Percentiles rank a stretch among this genome's conserved stretches.
phyloP scores from a whole-genome alignment of 1,140 invertebrate genomes.

The Drepana arcuata region DNA sequence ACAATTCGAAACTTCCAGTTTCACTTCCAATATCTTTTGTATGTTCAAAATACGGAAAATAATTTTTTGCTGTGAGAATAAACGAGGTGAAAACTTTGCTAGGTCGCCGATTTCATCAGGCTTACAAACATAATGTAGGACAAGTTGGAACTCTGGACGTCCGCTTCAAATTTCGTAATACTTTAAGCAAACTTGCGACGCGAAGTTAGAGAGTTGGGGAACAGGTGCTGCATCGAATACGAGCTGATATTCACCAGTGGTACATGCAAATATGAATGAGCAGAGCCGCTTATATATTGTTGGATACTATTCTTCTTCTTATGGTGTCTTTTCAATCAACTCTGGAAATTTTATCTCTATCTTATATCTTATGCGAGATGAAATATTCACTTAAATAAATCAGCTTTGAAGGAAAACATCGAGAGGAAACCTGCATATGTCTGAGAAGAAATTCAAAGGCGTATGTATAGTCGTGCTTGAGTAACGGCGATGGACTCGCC shows the following conservation, averaged over 20 bases:
- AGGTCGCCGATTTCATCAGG: constrained; percentile 30
- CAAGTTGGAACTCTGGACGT: constrained; percentile 23
- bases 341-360: no score
- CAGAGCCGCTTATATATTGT: constrained; percentile 15
- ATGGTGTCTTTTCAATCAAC: no score
- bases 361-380: no score
- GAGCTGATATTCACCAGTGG: constrained; percentile 31
- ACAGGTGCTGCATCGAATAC: constrained; percentile 52
- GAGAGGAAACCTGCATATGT: no score
- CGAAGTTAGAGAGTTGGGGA: constrained; percentile 42
- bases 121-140: constrained; percentile 41
- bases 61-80: constrained; percentile 34
- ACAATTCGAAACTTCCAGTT: constrained; percentile 22
- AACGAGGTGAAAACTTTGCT: constrained; percentile 38
- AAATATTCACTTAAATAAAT: no score
- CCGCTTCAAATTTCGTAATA: constrained; percentile 53
- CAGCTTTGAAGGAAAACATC: no score
- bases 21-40: constrained; percentile 38
- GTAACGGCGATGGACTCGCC: no score
- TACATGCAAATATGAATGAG: constrained; percentile 18
- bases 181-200: constrained; percentile 51
- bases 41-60: constrained; percentile 19
- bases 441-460: no score
- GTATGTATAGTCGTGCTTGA: no score
- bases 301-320: no score